Conservation (phyloP, 2,113 vertebrate genomes). For the Myocastor coypus region DNA sequence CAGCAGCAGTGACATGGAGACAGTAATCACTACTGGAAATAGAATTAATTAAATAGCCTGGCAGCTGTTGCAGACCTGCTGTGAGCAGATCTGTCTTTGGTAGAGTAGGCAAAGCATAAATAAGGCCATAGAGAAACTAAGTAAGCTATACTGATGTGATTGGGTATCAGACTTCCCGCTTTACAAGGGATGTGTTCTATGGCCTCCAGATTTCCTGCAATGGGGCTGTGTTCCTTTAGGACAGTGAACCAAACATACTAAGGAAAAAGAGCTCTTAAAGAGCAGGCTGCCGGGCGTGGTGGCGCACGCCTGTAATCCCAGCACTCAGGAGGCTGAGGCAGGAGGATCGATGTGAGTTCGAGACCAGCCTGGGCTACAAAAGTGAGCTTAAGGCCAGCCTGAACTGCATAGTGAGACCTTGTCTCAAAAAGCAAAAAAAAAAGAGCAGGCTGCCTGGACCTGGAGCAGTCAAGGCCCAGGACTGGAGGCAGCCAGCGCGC, state of each 20-base stretch:
- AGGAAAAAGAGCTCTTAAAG: background rate
- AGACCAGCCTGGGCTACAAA: too few relatives aligned
- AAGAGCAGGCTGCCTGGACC: background rate
- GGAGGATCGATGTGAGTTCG: too few relatives aligned
- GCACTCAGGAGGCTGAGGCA: too few relatives aligned
- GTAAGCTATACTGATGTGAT: background rate
- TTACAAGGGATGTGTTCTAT: background rate
- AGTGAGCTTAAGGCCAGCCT: too few relatives aligned
- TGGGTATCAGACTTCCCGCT: background rate
- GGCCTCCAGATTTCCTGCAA: background rate
- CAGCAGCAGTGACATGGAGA: background rate
- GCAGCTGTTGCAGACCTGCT: background rate
- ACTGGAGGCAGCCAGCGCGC: background rate
- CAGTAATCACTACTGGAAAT: background rate
- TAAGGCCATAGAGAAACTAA: background rate
- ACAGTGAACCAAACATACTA: background rate
- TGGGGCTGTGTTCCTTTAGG: background rate
- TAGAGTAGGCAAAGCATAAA: constrained; percentile 17
- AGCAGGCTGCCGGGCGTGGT: too few relatives aligned
- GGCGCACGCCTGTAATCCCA: too few relatives aligned
- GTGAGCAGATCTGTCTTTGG: background rate
- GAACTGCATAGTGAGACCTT: too few relatives aligned
- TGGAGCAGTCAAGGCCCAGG: background rate
- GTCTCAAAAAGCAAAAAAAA: too few relatives aligned
- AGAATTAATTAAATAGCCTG: background rate